These are phyloP conservation scores for Cephalopholis sonnerati DNA, from an alignment of 2,113 vertebrate species.

Conservation along the genomic window DNA sequence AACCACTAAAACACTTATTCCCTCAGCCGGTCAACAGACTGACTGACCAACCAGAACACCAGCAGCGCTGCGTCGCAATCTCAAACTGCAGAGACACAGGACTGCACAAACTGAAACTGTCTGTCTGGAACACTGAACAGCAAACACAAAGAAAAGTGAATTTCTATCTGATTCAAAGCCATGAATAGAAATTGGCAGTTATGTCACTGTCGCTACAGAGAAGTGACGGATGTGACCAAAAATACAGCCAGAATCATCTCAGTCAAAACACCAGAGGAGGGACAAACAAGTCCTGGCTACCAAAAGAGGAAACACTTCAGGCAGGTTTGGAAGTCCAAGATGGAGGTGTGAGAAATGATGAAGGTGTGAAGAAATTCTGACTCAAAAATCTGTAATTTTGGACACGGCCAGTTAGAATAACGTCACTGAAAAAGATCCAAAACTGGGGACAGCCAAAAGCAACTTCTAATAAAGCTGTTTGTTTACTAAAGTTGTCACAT, in stretches of 20 bases:
- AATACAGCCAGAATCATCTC: neutral
- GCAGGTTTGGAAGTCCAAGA: neutral
- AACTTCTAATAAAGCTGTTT: neutral
- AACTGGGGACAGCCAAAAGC: neutral
- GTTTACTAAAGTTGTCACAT: neutral
- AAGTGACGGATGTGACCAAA: neutral
- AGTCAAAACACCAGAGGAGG: neutral
- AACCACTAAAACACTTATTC: neutral
- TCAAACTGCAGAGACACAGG: constrained; percentile 1
- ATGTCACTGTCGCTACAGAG: neutral
- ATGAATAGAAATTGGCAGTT: neutral
- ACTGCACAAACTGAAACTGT: constrained; percentile 4
- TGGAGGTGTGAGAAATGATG: neutral
- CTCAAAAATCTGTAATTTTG: neutral
- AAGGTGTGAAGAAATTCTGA: neutral
- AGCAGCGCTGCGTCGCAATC: neutral
- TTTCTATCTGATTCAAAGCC: constrained; percentile 23
- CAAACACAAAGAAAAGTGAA: constrained; percentile 16
- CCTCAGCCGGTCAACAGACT: neutral
- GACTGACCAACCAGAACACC: neutral
- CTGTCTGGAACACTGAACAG: constrained; percentile 8
- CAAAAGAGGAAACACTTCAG: neutral
- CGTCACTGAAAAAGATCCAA: neutral
- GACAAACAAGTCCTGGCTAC: neutral
- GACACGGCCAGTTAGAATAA: neutral